A percentile compares a stretch with the other conserved stretches of the same genome.
phyloP scores from a whole-genome alignment of 2,113 vertebrate species.

The Xyliphius kryptos region DNA sequence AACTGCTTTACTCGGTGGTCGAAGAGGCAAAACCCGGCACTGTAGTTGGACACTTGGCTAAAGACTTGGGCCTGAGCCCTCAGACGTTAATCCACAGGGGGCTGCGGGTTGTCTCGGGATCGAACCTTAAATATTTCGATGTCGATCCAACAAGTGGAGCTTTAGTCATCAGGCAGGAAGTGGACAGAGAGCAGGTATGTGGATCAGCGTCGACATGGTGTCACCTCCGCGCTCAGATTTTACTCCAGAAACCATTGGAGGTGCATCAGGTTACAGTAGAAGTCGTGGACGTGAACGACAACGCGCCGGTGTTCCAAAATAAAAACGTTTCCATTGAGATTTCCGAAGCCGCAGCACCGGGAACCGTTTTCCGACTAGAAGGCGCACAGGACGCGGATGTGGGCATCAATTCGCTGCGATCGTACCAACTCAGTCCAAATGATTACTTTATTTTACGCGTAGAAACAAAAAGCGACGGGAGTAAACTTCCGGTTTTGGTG shows the following conservation, averaged over 20 bases:
- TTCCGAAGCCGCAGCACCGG: conserved; percentile 40
- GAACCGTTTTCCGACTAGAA: conserved; percentile 38
- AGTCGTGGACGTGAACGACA: conserved; percentile 64
- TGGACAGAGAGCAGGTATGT: conserved; percentile 48
- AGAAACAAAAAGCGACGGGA: too few species aligned
- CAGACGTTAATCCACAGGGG: conserved; percentile 34
- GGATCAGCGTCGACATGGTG: conserved; percentile 33
- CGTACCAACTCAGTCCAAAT: conserved; percentile 40
- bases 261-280: conserved; percentile 56
- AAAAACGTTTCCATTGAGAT: conserved; percentile 45
- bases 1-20: conserved; percentile 46
- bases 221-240: conserved; percentile 37
- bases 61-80: conserved; percentile 44
- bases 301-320: conserved; percentile 49
- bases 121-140: conserved; percentile 43
- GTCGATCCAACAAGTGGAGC: conserved; percentile 41
- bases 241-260: conserved; percentile 45
- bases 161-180: conserved; percentile 43
- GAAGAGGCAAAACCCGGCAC: conserved; percentile 47
- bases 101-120: conserved; percentile 43
- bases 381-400: conserved; percentile 40
- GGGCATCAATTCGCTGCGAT: conserved; percentile 33
- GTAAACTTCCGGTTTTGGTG: too few species aligned
- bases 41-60: conserved; percentile 46
- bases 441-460: conserved; percentile 41